These are phyloP conservation scores for Characodon lateralis DNA, from an alignment of 2,797 vertebrate genomes.

Conservation along the genomic window DNA sequence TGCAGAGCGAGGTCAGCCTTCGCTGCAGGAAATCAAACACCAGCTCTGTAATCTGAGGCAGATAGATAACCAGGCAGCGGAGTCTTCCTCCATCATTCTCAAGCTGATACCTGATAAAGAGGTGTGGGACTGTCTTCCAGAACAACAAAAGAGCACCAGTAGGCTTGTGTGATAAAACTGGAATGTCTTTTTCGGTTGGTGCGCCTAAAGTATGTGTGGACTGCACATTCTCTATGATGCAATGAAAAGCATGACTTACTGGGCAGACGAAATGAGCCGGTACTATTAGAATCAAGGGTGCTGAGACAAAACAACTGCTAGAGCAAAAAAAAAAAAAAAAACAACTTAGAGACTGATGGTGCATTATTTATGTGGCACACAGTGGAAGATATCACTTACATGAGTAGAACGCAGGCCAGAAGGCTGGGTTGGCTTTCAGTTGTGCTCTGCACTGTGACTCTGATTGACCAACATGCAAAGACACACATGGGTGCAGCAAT, in stretches of 20 bases:
- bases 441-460: constrained; percentile 41
- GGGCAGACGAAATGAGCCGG: constrained; percentile 9
- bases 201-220: constrained; percentile 5
- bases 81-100: constrained; percentile 52
- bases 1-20: constrained; percentile 26
- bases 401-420: constrained; percentile 30
- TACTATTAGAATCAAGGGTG: constrained; percentile 19
- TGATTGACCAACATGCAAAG: constrained; percentile 33
- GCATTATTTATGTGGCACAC: constrained; percentile 67
- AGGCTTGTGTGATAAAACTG: constrained; percentile 61
- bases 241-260: constrained; percentile 19
- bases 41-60: constrained; percentile 38
- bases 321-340: constrained; percentile 36
- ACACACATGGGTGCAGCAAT: constrained; percentile 41
- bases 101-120: constrained; percentile 71
- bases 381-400: constrained; percentile 62
- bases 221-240: constrained; percentile 25
- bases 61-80: constrained; percentile 57
- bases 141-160: constrained; percentile 61
- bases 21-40: constrained; percentile 57
- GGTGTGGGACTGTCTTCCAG: constrained; percentile 49
- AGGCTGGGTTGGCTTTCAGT: constrained; percentile 47
- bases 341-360: constrained; percentile 32
- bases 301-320: constrained; percentile 15
- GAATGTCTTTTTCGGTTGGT: constrained; percentile 48